Evolutionary conservation across 2,888 invertebrate genomes (phyloP).

Genomic region (Liopterus haemorrhoidalis): DNA sequence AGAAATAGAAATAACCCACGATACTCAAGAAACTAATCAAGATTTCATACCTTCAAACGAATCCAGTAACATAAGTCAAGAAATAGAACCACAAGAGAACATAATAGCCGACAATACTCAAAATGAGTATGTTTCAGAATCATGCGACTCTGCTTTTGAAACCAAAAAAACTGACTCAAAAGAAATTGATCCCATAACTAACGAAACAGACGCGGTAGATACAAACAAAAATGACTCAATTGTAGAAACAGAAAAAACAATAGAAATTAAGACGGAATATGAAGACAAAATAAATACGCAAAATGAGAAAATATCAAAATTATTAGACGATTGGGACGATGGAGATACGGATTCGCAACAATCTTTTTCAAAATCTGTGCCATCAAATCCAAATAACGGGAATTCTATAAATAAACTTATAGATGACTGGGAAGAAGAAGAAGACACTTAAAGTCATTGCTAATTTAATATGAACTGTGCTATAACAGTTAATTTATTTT

Average conservation of each 20-base stretch:
- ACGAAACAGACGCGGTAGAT: neutral
- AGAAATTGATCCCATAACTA: neutral
- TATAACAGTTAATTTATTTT: too few species aligned
- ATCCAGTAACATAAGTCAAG: too few species aligned
- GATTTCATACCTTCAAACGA: too few species aligned
- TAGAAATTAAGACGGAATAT: neutral
- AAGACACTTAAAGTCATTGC: slow-evolving; percentile 30
- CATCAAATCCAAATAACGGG: slow-evolving; percentile 26
- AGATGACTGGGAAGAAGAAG: slow-evolving; percentile 47
- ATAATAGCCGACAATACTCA: too few species aligned
- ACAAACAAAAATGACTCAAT: neutral
- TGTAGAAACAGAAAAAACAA: neutral
- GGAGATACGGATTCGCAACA: slow-evolving; percentile 45
- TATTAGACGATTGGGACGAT: slow-evolving; percentile 45
- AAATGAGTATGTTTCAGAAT: too few species aligned
- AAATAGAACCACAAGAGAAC: too few species aligned
- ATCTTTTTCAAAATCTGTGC: slow-evolving; percentile 35
- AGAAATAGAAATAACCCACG: too few species aligned
- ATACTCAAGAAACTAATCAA: too few species aligned
- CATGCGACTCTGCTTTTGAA: too few species aligned
- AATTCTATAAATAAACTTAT: slow-evolving; percentile 44
- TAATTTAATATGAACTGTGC: too few species aligned
- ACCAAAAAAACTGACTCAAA: too few species aligned
- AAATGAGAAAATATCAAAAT: slow-evolving; percentile 18
- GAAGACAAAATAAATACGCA: neutral